Conservation (phyloP, 2,113 vertebrate species). For the Ptychochromis oligacanthus region DNA sequence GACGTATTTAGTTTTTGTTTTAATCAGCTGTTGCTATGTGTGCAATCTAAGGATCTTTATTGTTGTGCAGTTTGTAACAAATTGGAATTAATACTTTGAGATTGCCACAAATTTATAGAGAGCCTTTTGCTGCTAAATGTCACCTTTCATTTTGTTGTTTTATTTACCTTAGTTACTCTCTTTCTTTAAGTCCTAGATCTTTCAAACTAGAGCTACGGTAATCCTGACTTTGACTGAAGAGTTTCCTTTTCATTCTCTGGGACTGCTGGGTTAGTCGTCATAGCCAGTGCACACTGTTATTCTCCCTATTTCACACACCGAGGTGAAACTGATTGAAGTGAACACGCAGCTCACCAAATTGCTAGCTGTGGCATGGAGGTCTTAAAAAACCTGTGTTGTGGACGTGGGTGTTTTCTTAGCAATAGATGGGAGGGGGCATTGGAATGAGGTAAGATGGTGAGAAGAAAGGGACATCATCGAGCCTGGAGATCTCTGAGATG, state of each 20-base stretch:
- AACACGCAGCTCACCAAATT: conserved; percentile 47
- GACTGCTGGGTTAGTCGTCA: conserved; percentile 5
- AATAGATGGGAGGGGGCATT: conserved; percentile 18
- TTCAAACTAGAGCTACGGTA: background rate
- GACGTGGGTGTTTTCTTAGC: conserved; percentile 68
- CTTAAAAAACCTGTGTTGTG: conserved; percentile 62
- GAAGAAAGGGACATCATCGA: conserved; percentile 7
- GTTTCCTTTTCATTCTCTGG: background rate
- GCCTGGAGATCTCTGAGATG: conserved; percentile 23
- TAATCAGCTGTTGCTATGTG: background rate
- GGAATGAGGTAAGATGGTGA: conserved; percentile 4
- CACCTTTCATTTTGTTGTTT: background rate
- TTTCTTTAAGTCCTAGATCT: background rate
- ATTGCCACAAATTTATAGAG: background rate
- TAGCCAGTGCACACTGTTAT: conserved; percentile 16
- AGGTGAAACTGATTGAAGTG: conserved; percentile 39
- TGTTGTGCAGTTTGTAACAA: background rate
- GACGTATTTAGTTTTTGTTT: background rate
- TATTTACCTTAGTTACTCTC: background rate
- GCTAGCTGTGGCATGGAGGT: conserved; percentile 55
- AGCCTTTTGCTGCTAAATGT: background rate
- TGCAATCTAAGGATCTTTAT: background rate
- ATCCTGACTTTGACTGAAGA: conserved; percentile 8
- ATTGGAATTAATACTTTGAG: background rate
- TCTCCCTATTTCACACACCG: conserved; percentile 52